phyloP scores from a whole-genome alignment of 64 coral and sea anemone genomes.

The Dendronephthya gigantea region DNA sequence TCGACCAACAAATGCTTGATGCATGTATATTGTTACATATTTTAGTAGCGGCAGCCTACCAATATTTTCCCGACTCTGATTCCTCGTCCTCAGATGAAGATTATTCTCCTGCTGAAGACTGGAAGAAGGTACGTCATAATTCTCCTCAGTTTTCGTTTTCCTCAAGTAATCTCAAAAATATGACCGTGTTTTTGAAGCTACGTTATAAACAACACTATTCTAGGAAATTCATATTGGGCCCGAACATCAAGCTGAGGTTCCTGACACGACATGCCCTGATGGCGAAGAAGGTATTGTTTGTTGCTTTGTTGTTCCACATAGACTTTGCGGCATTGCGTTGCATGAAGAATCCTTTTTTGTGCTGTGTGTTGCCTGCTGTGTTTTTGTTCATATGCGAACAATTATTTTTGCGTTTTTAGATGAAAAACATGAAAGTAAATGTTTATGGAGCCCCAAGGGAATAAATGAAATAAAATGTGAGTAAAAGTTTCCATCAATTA shows the following conservation, averaged over 20 bases:
- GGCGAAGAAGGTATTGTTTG: slow-evolving; percentile 20
- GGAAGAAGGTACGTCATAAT: slow-evolving; percentile 68
- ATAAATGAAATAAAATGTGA: slow-evolving; percentile 84
- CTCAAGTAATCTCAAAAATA: neutral
- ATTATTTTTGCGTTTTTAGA: neutral
- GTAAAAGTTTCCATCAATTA: no score
- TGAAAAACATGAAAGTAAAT: slow-evolving; percentile 62
- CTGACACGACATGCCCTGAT: slow-evolving; percentile 53
- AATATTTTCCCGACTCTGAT: slow-evolving; percentile 87
- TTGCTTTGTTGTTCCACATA: neutral
- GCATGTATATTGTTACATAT: neutral
- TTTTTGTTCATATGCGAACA: no score
- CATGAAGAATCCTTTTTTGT: no score
- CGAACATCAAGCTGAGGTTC: slow-evolving; percentile 89
- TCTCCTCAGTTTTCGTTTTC: neutral
- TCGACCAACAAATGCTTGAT: neutral
- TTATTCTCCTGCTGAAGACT: slow-evolving; percentile 89
- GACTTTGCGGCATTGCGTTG: no score
- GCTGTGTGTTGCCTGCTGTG: no score
- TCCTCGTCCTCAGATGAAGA: slow-evolving; percentile 85
- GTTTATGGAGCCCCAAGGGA: slow-evolving; percentile 80
- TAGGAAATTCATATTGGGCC: slow-evolving; percentile 92
- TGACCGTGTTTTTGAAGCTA: neutral
- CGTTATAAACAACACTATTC: no score
- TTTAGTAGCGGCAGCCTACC: slow-evolving; percentile 84